These are phyloP conservation scores for Melitaea cinxia DNA, from an alignment of 1,140 invertebrate genomes.

Conservation along the genomic window DNA sequence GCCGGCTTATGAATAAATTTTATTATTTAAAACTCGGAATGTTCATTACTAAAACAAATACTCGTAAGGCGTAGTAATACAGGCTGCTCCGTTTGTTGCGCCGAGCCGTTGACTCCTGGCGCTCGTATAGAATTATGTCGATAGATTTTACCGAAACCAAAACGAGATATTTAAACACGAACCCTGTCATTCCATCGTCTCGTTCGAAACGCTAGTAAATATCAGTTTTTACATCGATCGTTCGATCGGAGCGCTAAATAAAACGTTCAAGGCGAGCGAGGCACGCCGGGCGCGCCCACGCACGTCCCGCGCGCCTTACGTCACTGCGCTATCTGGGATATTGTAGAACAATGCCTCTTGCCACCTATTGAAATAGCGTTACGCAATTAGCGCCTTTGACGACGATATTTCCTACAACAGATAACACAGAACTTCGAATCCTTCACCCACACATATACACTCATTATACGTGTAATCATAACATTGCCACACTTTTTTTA, in stretches of 20 bases:
- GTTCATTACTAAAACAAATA: slow-evolving; percentile 82
- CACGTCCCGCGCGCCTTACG: slow-evolving; percentile 53
- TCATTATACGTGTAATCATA: too few relatives aligned
- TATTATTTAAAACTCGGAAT: slow-evolving; percentile 80
- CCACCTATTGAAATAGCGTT: slow-evolving; percentile 54
- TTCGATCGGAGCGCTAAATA: slow-evolving; percentile 55
- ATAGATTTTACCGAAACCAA: not conserved
- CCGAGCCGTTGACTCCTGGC: not conserved
- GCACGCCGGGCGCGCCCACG: slow-evolving; percentile 60
- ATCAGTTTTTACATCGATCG: slow-evolving; percentile 37
- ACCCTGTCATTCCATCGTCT: not conserved
- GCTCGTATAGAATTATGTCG: not conserved
- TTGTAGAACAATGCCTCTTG: slow-evolving; percentile 64
- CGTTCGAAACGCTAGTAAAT: slow-evolving; percentile 22
- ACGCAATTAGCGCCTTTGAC: slow-evolving; percentile 58
- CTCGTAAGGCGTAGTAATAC: slow-evolving; percentile 75
- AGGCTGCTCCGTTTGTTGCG: slow-evolving; percentile 56
- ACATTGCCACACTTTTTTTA: too few relatives aligned
- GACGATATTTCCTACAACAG: not conserved
- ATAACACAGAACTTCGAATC: not conserved
- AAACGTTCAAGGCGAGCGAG: slow-evolving; percentile 70
- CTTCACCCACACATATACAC: not conserved
- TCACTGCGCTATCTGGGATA: slow-evolving; percentile 57
- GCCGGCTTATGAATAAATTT: slow-evolving; percentile 80
- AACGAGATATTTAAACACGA: not conserved